Percentiles rank a stretch among this genome's conserved stretches.
These are phyloP conservation scores for Drosophila monieri DNA, from an alignment of 2,888 invertebrate species.

Conservation along the genomic window DNA sequence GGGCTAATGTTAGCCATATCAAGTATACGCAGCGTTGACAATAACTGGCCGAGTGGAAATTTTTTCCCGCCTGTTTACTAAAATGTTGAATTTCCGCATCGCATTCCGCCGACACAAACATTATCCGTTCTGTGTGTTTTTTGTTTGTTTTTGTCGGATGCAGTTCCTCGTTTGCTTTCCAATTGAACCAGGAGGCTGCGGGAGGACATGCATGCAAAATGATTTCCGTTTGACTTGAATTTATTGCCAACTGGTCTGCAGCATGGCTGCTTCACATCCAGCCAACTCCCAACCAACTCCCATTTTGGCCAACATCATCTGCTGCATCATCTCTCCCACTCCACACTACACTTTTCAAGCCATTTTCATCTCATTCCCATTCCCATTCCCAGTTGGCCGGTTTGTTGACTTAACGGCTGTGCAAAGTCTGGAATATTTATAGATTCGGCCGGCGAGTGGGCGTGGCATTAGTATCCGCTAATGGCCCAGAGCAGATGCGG, in stretches of 20 bases:
- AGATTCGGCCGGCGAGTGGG: conserved; percentile 34
- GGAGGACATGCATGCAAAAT: conserved; percentile 53
- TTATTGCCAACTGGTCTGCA: conserved; percentile 56
- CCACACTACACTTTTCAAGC: neutral
- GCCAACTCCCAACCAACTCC: neutral
- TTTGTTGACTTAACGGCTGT: conserved; percentile 74
- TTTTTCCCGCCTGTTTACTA: conserved; percentile 54
- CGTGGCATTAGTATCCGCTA: conserved; percentile 42
- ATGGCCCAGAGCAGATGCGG: conserved; percentile 34
- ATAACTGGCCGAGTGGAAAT: conserved; percentile 32
- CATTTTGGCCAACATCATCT: conserved; percentile 10
- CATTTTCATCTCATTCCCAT: conserved; percentile 8
- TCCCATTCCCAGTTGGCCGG: conserved; percentile 13
- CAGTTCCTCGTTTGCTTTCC: neutral
- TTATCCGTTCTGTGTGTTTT: conserved; percentile 21
- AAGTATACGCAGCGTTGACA: conserved; percentile 40
- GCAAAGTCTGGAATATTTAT: conserved; percentile 73
- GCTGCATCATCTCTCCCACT: conserved; percentile 42
- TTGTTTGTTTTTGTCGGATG: neutral
- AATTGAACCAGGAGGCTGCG: conserved; percentile 15
- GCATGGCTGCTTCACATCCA: conserved; percentile 4
- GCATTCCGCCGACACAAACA: conserved; percentile 53
- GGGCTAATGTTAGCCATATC: conserved; percentile 9
- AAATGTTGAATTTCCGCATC: conserved; percentile 69
- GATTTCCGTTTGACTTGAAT: conserved; percentile 75